phyloP scores from a whole-genome alignment of 2,113 vertebrate genomes.

The Stictonetta naevosa region DNA sequence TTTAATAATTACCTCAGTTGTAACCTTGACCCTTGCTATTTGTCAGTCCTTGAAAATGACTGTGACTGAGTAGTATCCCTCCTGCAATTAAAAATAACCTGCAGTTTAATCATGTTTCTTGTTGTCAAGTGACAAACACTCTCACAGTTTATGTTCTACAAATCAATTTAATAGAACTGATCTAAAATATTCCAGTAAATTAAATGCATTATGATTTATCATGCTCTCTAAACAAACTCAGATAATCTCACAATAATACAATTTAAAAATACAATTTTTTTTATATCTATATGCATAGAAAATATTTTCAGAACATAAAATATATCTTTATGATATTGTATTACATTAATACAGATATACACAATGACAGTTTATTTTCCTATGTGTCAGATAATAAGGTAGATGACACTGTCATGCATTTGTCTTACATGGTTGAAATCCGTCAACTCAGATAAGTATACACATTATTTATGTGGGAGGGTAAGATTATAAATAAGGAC shows the following conservation, averaged over 20 bases:
- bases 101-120: neutral
- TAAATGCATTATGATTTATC: neutral
- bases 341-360: neutral
- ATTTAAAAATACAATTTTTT: slow-evolving; percentile 15
- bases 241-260: neutral
- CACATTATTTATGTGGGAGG: slow-evolving; percentile 5
- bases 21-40: slow-evolving; percentile 30
- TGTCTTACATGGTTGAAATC: slow-evolving; percentile 6
- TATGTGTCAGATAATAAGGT: neutral
- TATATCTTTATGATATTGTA: neutral
- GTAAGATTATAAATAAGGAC: slow-evolving; percentile 8
- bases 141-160: neutral
- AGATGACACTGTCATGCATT: neutral
- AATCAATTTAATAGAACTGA: slow-evolving; percentile 5
- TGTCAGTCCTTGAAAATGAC: slow-evolving; percentile 24
- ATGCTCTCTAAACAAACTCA: slow-evolving; percentile 7
- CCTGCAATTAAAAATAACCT: slow-evolving; percentile 27
- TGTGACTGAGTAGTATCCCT: neutral
- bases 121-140: neutral
- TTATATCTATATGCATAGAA: neutral
- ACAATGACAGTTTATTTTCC: neutral
- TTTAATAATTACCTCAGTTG: slow-evolving; percentile 38
- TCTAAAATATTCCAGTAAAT: slow-evolving; percentile 43
- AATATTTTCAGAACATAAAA: neutral
- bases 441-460: neutral